Base-by-base conservation (phyloP, 2,797 vertebrate genomes). In the Clarias platycephalus region DNA sequence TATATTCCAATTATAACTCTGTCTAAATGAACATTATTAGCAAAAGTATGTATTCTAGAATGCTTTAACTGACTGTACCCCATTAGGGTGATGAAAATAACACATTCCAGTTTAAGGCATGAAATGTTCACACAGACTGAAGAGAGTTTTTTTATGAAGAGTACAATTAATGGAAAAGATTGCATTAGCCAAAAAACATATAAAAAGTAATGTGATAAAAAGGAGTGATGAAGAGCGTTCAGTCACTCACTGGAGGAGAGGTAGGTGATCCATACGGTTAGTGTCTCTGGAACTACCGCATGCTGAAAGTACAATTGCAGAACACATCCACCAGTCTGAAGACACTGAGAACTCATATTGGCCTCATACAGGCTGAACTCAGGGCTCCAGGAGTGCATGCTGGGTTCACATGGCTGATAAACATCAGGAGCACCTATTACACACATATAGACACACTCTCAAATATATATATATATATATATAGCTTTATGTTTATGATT, bases 331-430 rank as follows among this genome's bases (percentile, higher is more conserved):
- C 97, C 94, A 0, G 91, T 92, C 87, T 96, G 95, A 0, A 97
- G 97, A 81, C 98, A 99, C 0, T 97, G 97, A 0, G 97, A 97
- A 0, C 97, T 97, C 93, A 98, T 96, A 77, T 98, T 99, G 86
- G 96, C 95, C 82, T 98, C 96, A 26, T 97, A 97, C 5, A 99
- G 90, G 89, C 97, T 97, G 12, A 99, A 95, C 89, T 98, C 97
- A 0, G 98, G 98, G 85, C 97, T 99, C 98, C 98, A 99, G 18
- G 97, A 96, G 90, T 97, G 98, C 84, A 99, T 93, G 72, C 97
- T 99, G 16, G 97, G 97, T 86, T 98, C 97, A n/a, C 98, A 99
- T 0, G 97, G 94, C 90, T 97, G 97, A 83, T 98, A 96, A 86
- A 99, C 98, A 0, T 99, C 98, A 0, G 98, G 98, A 4, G 97